A percentile compares a stretch with the other conserved stretches of the same genome.
These are phyloP conservation scores for Myocastor coypus DNA, from an alignment of 2,113 vertebrate genomes.

Conservation along the genomic window DNA sequence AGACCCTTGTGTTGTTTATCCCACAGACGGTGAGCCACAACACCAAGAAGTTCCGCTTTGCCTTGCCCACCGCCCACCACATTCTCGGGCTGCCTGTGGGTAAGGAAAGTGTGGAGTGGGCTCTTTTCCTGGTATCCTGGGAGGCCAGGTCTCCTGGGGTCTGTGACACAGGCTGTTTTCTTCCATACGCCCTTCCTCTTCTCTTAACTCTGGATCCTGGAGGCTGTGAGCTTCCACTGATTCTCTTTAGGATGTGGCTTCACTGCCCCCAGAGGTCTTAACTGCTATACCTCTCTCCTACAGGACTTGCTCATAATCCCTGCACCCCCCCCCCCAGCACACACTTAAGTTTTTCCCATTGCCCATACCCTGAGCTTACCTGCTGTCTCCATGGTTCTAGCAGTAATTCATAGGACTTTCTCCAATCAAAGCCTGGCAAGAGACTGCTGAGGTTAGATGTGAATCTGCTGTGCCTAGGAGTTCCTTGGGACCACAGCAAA, in stretches of 20 bases:
- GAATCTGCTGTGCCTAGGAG: background rate
- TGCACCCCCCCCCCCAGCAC: background rate
- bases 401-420: background rate
- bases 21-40: constrained; percentile 86
- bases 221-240: background rate
- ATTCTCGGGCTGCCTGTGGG: constrained; percentile 87
- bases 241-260: constrained; percentile 23
- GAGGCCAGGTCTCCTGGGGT: background rate
- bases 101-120: constrained; percentile 72
- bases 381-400: background rate
- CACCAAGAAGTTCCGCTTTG: constrained; percentile 87
- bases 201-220: background rate
- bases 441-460: background rate
- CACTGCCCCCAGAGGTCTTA: background rate
- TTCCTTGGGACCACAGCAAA: background rate
- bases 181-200: background rate
- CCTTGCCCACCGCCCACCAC: constrained; percentile 85
- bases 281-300: background rate
- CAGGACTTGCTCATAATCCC: background rate
- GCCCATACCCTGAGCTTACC: background rate
- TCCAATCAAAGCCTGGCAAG: background rate
- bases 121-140: background rate
- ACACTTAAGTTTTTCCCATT: background rate
- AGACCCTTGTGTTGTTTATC: constrained; percentile 41
- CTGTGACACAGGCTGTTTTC: background rate